Evolutionary conservation across 2,797 vertebrate genomes (phyloP), one percentile per base, ranked within the genome.

Genomic region (Microctenopoma lineatum): DNA sequence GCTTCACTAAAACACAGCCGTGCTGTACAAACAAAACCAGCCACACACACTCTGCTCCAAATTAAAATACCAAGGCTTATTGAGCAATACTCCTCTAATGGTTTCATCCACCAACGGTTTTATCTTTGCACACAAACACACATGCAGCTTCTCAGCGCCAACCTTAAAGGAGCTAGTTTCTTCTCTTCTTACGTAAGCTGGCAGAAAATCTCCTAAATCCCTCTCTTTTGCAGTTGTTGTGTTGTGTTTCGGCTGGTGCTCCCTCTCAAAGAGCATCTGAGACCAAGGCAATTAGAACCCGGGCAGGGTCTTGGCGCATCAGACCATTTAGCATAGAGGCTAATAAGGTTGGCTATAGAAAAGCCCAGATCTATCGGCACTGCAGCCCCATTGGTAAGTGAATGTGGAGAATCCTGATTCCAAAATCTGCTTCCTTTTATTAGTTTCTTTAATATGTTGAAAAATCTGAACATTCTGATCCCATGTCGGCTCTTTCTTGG

Each of bases 201-300:
- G 89, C 88, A 90, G 86, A 92, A 96, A 95, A 92, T 89, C 93
- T 90, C 93, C 89, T 92, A 88, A 95, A 95, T 93, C 95, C 95
- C 93, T 80, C 91, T 92, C 90, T 92, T 92, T 88, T 90, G 92
- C 88, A 69, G 86, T 93, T 94, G 93, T 94, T 95, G 90, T 89
- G 93, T 91, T 95, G 95, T 93, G 87, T 86, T 85, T 86, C 93
- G 92, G 94, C 75, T 79, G 82, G 67, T 54, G 48, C 57, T 69
- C 66, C 60, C 69, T 71, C 73, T 70, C 57, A 27, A 92, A 92
- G 88, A 92, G 85, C 93, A 94, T 94, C 94, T 91, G 94, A 96
- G 93, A 87, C 93, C 93, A 85, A 81, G 86, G 95, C 95, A 96
- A 97, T 96, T 96, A 96, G 95, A 96, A 90, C 86, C 74, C 81